phyloP scores from a whole-genome alignment of 2,888 invertebrate genomes.

The Hydrotaea diabolus region DNA sequence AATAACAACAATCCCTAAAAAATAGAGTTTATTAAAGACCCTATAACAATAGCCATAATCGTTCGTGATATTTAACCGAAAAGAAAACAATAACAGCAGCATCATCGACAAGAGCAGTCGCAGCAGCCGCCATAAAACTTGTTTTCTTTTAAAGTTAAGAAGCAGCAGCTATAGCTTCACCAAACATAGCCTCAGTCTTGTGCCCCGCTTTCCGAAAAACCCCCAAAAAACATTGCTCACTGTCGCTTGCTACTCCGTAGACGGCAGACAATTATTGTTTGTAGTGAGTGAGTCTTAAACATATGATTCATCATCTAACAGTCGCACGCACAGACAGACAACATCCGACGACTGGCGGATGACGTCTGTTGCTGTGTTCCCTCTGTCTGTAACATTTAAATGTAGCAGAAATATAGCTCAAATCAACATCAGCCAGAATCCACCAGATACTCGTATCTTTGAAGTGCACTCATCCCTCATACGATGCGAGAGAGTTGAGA shows the following conservation, averaged over 20 bases:
- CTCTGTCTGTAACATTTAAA: background rate
- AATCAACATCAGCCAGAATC: background rate
- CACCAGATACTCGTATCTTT: background rate
- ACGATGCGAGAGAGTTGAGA: background rate
- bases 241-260: no score
- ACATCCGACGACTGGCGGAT: background rate
- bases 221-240: background rate
- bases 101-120: conserved; percentile 3
- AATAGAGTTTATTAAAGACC: conserved; percentile 42
- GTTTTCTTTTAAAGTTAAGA: conserved; percentile 47
- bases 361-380: background rate
- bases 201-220: background rate
- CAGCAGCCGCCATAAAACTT: conserved; percentile 42
- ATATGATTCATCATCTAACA: conserved; percentile 43
- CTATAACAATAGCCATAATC: conserved; percentile 41
- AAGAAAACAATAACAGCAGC: conserved; percentile 24
- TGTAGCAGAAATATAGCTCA: background rate
- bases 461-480: background rate
- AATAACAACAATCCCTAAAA: no score
- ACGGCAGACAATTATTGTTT: background rate
- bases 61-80: conserved; percentile 61
- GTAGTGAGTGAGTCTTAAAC: no score
- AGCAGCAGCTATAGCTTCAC: conserved; percentile 4
- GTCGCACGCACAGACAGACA: conserved; percentile 2
- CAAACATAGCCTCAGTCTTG: conserved; percentile 8